Conservation (phyloP, 2,797 vertebrate genomes). For the Lagocephalus sceleratus region DNA sequence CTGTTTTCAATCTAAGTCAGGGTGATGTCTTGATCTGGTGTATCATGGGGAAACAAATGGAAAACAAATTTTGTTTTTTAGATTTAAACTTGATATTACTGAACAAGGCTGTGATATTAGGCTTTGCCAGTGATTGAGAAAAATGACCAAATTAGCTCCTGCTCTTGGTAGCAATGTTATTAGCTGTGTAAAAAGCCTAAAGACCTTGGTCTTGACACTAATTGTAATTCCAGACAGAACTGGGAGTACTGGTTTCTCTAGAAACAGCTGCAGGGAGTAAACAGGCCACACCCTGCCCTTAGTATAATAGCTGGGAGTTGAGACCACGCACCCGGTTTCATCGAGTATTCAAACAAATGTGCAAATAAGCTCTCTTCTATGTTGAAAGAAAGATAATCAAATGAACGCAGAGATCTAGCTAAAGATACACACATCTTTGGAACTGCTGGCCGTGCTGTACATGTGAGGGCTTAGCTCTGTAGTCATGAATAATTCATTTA, state of each 20-base stretch:
- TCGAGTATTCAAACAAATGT: background rate
- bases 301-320: constrained; percentile 2
- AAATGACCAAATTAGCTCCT: too few relatives aligned
- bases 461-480: constrained; percentile 29
- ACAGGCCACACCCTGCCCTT: constrained; percentile 20
- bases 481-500: constrained; percentile 53
- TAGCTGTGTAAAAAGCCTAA: constrained; percentile 9
- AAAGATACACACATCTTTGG: constrained; percentile 4
- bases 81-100: too few relatives aligned
- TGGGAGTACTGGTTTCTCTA: constrained; percentile 49
- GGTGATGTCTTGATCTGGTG: too few relatives aligned
- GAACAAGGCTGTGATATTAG: too few relatives aligned
- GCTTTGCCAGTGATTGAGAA: too few relatives aligned
- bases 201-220: constrained; percentile 1
- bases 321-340: background rate
- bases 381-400: background rate
- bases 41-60: too few relatives aligned
- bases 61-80: too few relatives aligned
- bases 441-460: constrained; percentile 16
- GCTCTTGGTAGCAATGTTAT: too few relatives aligned
- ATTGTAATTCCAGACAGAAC: constrained; percentile 5
- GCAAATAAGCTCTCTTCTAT: background rate
- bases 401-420: background rate
- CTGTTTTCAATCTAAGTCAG: too few relatives aligned
- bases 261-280: constrained; percentile 26